Conservation (phyloP, 2,113 vertebrate genomes). For the Crotalus horridus region DNA sequence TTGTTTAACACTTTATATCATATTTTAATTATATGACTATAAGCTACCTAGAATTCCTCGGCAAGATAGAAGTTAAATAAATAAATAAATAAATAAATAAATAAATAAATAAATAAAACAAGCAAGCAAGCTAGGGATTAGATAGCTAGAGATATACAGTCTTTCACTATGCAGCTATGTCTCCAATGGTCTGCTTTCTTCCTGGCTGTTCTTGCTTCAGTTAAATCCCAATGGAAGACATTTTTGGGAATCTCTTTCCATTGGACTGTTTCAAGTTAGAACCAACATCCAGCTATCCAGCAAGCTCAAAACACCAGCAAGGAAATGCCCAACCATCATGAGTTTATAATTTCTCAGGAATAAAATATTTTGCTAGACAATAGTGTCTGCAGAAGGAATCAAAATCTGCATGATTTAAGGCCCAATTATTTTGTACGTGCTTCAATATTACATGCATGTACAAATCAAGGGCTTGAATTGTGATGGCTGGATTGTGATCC, state of each 20-base stretch:
- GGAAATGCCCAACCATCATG: not conserved
- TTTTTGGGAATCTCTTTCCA: not conserved
- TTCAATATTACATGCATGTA: not conserved
- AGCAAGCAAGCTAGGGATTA: not conserved
- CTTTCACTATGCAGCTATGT: not conserved
- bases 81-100: not conserved
- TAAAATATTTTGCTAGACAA: not conserved
- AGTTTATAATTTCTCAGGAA: not conserved
- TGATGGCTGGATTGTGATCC: not conserved
- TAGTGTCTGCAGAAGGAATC: not conserved
- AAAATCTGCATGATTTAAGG: not conserved
- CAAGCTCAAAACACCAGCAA: not conserved
- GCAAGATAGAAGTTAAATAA: not conserved
- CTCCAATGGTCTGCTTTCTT: not conserved
- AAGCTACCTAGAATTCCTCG: not conserved
- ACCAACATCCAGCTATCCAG: not conserved
- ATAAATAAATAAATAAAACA: too few relatives aligned
- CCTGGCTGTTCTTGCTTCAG: not conserved
- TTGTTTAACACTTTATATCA: not conserved
- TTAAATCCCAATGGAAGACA: not conserved
- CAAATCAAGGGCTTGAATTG: not conserved
- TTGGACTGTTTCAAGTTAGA: not conserved
- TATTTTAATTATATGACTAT: not conserved
- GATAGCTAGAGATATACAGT: not conserved
- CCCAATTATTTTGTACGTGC: not conserved